A percentile compares a stretch with the other conserved stretches of the same genome.
Conservation (phyloP, 2,888 invertebrate species). For the Epinotia nisella region DNA sequence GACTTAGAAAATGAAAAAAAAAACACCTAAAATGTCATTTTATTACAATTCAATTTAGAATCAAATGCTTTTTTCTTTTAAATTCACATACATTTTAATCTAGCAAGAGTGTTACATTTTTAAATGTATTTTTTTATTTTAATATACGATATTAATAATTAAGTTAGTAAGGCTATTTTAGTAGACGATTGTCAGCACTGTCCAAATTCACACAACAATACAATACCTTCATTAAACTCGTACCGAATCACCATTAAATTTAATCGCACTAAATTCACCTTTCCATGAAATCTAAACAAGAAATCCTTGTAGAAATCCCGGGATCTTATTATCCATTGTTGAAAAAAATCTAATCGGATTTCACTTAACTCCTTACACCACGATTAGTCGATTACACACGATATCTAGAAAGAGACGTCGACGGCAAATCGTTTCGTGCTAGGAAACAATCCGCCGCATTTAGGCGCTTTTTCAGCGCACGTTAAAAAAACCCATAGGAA, state of each 20-base stretch:
- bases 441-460: not conserved
- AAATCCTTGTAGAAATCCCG: not conserved
- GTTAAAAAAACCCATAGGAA: no score
- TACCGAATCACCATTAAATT: no score
- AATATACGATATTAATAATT: constrained; percentile 71
- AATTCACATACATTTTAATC: constrained; percentile 78
- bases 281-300: not conserved
- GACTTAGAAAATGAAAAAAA: constrained; percentile 58
- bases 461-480: no score
- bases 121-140: constrained; percentile 64
- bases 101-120: constrained; percentile 74
- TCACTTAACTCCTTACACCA: no score
- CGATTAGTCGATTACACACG: no score
- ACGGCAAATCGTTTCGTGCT: no score
- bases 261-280: not conserved
- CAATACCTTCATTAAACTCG: constrained; percentile 7
- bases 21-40: constrained; percentile 78
- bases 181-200: constrained; percentile 65
- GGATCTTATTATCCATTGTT: no score
- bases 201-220: constrained; percentile 14
- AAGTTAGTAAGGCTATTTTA: constrained; percentile 84
- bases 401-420: no score
- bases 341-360: no score
- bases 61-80: constrained; percentile 80
- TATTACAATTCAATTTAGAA: constrained; percentile 83